Evolutionary conservation across 2,888 invertebrate species (phyloP).

Genomic region (Odontomyia ornata): DNA sequence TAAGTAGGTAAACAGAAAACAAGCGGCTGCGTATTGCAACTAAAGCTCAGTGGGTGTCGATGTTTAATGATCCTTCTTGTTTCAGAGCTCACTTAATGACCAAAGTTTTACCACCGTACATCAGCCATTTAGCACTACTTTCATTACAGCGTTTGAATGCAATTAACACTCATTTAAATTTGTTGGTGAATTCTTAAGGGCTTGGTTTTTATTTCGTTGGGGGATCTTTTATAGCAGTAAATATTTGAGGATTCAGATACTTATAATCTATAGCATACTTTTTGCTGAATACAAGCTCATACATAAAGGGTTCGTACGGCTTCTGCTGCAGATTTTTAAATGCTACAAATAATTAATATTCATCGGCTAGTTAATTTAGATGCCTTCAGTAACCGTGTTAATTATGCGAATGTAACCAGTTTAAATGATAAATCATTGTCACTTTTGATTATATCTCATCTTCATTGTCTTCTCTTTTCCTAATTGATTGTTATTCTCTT

Average conservation of each 20-base stretch:
- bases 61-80: constrained; percentile 34
- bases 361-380: background rate
- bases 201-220: no score
- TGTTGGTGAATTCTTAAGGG: background rate
- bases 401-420: no score
- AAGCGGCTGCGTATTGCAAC: constrained; percentile 20
- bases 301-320: no score
- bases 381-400: background rate
- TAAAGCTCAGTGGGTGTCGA: constrained; percentile 37
- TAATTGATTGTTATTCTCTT: no score
- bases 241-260: no score
- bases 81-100: background rate
- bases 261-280: no score
- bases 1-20: constrained; percentile 19
- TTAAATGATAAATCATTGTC: no score
- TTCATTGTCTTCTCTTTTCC: no score
- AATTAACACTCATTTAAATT: constrained; percentile 36
- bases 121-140: constrained; percentile 1
- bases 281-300: no score
- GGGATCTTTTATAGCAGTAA: no score
- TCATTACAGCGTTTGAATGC: constrained; percentile 23
- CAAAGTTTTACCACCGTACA: background rate
- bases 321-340: background rate
- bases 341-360: background rate
- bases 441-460: no score